Base-by-base conservation (phyloP, 1,140 invertebrate genomes). In the Sminthurides bifidus region DNA sequence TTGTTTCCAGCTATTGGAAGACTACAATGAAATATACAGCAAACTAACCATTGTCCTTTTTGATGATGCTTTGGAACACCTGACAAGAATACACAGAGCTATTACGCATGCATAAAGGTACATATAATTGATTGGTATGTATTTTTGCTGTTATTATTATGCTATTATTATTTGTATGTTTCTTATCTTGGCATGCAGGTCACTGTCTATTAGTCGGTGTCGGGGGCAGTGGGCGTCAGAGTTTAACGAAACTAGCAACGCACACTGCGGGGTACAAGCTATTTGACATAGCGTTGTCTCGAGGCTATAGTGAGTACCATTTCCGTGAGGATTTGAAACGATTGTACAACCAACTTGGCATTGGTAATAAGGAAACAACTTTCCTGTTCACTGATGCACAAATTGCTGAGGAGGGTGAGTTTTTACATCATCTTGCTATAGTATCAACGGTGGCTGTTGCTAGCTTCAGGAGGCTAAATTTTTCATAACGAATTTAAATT, bases 301-400 rank as follows among this genome's bases (percentile, higher is more conserved):
- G 86, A 41, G 86, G 85, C 19, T 93, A 92, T 71, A 84, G 80
- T 66, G 87, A 90, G 66, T 70, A 72, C 14, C 76, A 78, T 1
- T 92, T 94, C 66, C 81, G 84, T 57, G 87, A 92, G 37, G 88
- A 93, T 64, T 75, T 92, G 48, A 92, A 91, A 67, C 73, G 74
- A 40, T 69, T 92, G 0, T 91, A 85, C 66, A 81, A 78, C 54
- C 75, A 78, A 64, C 70, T 85, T 2, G 88, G 87, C 0, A 79
- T 84, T 0, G 82, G 87, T 4, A 80, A 82, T 33, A 84, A 87
- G 67, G 80, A 79, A 44, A 80, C 81, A 0, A 83, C 87, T 0
- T 92, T 94, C 65, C 68, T 92, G 0, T 91, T 92, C 62, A 85
- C 83, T 0, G 82, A 84, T 29, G 79, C 84, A 14, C 84, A 92